phyloP scores from a whole-genome alignment of 1,140 invertebrate genomes.

The Drosophila bocki region DNA sequence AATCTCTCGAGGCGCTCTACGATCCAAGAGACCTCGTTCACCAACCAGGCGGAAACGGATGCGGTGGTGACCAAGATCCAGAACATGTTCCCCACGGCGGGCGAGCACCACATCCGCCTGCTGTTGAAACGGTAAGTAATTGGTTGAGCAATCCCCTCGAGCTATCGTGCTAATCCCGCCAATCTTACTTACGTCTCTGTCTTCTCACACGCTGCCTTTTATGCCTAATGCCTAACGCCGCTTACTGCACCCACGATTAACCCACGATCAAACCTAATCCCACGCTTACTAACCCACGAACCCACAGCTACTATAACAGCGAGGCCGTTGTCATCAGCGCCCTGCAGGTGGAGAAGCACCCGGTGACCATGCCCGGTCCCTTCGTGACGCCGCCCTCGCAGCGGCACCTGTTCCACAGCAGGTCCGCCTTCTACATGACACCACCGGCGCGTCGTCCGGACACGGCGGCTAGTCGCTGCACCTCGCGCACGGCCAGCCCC shows the following conservation, averaged over 20 bases:
- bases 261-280: conserved; percentile 39
- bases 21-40: conserved; percentile 89
- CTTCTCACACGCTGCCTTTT: conserved; percentile 66
- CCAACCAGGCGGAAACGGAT: conserved; percentile 88
- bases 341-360: conserved; percentile 96
- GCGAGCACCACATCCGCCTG: conserved; percentile 94
- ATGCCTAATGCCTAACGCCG: conserved; percentile 37
- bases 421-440: conserved; percentile 84
- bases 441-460: conserved; percentile 83
- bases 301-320: conserved; percentile 93
- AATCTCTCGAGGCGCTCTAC: conserved; percentile 86
- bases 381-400: conserved; percentile 88
- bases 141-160: too few relatives aligned
- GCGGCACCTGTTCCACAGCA: conserved; percentile 84
- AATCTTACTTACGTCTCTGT: conserved; percentile 51
- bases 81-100: conserved; percentile 96
- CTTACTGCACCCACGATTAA: conserved; percentile 59
- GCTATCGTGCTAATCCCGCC: conserved; percentile 20
- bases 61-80: conserved; percentile 92
- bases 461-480: conserved; percentile 78
- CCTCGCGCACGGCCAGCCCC: conserved; percentile 86
- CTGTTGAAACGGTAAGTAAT: conserved; percentile 93
- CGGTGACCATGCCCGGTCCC: conserved; percentile 93
- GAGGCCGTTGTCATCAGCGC: conserved; percentile 97
- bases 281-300: conserved; percentile 58